Evolutionary conservation across 2,888 invertebrate genomes (phyloP).

Genomic region (Heliconius hortense): DNA sequence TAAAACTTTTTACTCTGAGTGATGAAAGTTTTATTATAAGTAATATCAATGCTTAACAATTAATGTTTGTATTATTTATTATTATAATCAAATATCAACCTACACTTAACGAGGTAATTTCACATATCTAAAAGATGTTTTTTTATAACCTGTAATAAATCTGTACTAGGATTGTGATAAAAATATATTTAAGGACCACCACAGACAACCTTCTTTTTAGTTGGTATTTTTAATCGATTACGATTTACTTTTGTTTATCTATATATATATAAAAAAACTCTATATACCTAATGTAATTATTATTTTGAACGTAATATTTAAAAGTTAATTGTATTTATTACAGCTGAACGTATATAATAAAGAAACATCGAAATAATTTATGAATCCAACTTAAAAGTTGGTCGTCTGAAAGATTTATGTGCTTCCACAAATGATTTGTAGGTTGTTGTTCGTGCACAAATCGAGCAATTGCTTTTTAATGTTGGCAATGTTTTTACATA

Average conservation of each 20-base stretch:
- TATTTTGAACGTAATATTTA: background rate
- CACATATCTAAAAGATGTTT: conserved; percentile 14
- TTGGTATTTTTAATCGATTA: conserved; percentile 17
- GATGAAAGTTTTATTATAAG: background rate
- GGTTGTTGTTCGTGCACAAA: conserved; percentile 35
- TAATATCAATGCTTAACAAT: background rate
- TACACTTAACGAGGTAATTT: background rate
- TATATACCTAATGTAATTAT: too few species aligned
- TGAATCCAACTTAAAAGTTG: conserved; percentile 45
- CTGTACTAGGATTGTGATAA: conserved; percentile 18
- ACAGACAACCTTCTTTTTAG: conserved; percentile 44
- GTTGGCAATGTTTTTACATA: conserved; percentile 23
- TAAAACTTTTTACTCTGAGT: background rate
- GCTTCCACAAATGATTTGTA: conserved; percentile 64
- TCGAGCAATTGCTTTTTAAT: conserved; percentile 19
- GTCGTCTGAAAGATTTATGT: conserved; percentile 59
- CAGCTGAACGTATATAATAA: conserved; percentile 17
- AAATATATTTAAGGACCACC: conserved; percentile 42
- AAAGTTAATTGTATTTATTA: conserved; percentile 1
- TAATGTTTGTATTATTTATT: conserved; percentile 2
- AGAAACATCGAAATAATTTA: conserved; percentile 34
- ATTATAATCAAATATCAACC: conserved; percentile 3
- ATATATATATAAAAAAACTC: background rate
- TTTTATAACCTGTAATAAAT: conserved; percentile 6
- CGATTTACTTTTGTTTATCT: background rate